Conservation (phyloP, 2,888 invertebrate genomes). For the Cataglyphis altisquamis region DNA sequence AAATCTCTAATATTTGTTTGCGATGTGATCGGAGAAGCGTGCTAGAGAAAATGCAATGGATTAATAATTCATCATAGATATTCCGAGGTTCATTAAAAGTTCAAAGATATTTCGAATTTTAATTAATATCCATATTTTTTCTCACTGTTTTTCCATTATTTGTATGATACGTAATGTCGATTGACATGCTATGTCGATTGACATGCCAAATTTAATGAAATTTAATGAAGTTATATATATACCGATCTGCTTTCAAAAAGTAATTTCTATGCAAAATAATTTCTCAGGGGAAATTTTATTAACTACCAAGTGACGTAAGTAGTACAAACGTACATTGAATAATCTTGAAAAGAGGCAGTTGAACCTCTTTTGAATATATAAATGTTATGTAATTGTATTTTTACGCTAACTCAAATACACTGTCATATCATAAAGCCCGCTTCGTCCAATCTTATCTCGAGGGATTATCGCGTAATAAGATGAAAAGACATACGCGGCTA, state of each 20-base stretch:
- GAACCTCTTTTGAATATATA: not conserved
- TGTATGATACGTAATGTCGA: not conserved
- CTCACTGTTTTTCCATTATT: conserved; percentile 24
- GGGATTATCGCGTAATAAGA: conserved; percentile 40
- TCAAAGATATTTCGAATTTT: conserved; percentile 50
- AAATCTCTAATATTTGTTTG: conserved; percentile 39
- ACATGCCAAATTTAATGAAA: conserved; percentile 24
- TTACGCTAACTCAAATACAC: conserved; percentile 13
- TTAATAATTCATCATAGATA: conserved; percentile 40
- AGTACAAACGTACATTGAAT: not conserved
- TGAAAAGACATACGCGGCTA: conserved; percentile 38
- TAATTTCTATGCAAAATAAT: conserved; percentile 41
- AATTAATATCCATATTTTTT: conserved; percentile 26
- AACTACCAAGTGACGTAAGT: not conserved
- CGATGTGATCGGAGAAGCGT: conserved; percentile 28
- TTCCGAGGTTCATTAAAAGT: conserved; percentile 43
- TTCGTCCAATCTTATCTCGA: conserved; percentile 22
- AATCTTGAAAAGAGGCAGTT: conserved; percentile 15
- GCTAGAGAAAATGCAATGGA: conserved; percentile 28
- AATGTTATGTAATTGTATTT: conserved; percentile 29
- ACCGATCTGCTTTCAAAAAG: conserved; percentile 15
- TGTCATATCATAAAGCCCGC: conserved; percentile 19
- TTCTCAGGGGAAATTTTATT: conserved; percentile 23
- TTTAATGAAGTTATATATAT: not conserved
- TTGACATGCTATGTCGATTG: conserved; percentile 29